Percentiles rank a stretch among this genome's conserved stretches.
phyloP scores from a whole-genome alignment of 1,140 invertebrate genomes.

The Nephotettix cincticeps region DNA sequence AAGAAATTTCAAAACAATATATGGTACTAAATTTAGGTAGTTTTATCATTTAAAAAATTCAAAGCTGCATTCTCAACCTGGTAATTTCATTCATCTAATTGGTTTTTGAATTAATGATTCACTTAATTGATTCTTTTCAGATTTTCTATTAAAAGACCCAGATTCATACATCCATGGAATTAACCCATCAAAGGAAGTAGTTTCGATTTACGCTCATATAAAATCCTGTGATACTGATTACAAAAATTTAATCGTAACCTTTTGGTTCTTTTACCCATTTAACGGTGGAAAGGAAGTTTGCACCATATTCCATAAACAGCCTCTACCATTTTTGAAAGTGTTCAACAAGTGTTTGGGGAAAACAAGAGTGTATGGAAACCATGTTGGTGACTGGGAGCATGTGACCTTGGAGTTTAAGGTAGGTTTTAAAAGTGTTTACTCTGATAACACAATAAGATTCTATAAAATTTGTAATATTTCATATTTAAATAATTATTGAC shows the following conservation, averaged over 20 bases:
- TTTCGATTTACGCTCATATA: constrained; percentile 61
- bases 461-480: too few relatives aligned
- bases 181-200: constrained; percentile 53
- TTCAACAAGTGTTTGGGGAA: constrained; percentile 58
- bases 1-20: too few relatives aligned
- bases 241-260: constrained; percentile 58
- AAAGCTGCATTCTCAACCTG: too few relatives aligned
- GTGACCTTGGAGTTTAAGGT: constrained; percentile 61
- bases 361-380: constrained; percentile 58
- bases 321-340: constrained; percentile 54
- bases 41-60: too few relatives aligned
- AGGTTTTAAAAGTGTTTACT: too few relatives aligned
- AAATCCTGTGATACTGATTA: constrained; percentile 46
- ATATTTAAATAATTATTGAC: too few relatives aligned
- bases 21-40: too few relatives aligned
- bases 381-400: constrained; percentile 68
- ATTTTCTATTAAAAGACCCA: constrained; percentile 52
- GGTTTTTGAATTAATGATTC: too few relatives aligned
- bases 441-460: too few relatives aligned
- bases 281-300: constrained; percentile 60
- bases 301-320: constrained; percentile 49
- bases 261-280: constrained; percentile 69
- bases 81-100: too few relatives aligned
- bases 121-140: constrained; percentile 44
- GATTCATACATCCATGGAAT: constrained; percentile 60